Evolutionary conservation across 2,888 invertebrate species (phyloP).

Genomic region (Diarsia mendica): DNA sequence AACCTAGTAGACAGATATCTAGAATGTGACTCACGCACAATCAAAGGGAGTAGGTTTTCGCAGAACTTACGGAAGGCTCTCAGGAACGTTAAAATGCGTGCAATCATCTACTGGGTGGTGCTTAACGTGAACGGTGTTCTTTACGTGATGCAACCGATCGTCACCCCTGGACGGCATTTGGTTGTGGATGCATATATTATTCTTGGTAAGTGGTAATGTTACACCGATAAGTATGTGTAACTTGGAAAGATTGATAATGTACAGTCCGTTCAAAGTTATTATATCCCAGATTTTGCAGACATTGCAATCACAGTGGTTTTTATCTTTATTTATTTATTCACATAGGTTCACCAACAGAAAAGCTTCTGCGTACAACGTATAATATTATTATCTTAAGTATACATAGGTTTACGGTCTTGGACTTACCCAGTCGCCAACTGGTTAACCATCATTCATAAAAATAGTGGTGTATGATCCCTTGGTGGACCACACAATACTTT

Average conservation of each 20-base stretch:
- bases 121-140: slow-evolving; percentile 69
- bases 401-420: no score
- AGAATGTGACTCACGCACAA: slow-evolving; percentile 65
- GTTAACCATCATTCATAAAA: no score
- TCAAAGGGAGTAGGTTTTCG: slow-evolving; percentile 68
- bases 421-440: no score
- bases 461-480: no score
- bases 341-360: no score
- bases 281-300: not conserved
- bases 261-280: not conserved
- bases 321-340: no score
- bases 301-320: no score
- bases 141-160: slow-evolving; percentile 68
- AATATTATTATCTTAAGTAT: no score
- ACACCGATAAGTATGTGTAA: not conserved
- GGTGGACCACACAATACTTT: no score
- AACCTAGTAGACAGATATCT: slow-evolving; percentile 68
- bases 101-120: slow-evolving; percentile 71
- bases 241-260: not conserved
- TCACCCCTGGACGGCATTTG: slow-evolving; percentile 75
- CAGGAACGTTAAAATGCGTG: slow-evolving; percentile 73
- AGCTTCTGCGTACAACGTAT: no score
- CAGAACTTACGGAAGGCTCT: slow-evolving; percentile 68
- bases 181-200: slow-evolving; percentile 70
- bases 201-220: slow-evolving; percentile 66